Evolutionary conservation across 2,888 invertebrate species (phyloP), one percentile per base, ranked within the genome.

Genomic region (Stenodera caucasica): DNA sequence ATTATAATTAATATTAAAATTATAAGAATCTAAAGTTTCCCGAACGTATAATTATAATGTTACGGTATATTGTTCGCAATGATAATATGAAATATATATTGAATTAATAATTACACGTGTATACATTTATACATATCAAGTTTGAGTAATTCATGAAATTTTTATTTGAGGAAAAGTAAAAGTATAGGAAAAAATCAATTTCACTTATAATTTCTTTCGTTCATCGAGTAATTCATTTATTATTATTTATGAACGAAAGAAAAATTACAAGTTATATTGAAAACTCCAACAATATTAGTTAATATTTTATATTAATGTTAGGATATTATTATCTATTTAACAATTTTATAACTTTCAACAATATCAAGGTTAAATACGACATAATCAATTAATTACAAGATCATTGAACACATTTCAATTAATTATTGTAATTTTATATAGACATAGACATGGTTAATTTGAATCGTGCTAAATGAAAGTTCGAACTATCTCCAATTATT

Each of bases 1-100:
- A 7, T 52, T 26, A 29, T 21, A 52, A 52, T 52, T 52, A 52
- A 32, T 8, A 14, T 52, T 33, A 32, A 18, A 32, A 52, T 52
- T 32, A 29, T 21, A 52, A 52, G 9, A 33, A 52, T 52, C 33
- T 32, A 52, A 32, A 21, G 21, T 52, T 21, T 32, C 14, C 18
- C 8, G 18, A 32, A 33, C 15, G 30, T 33, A 12, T 15, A 52
- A 52, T 52, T 52, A 52, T 52, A 33, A 32, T 33, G 52, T 52
- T 52, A 52, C 33, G 52, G 18, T 29, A 33, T 11, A 52, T 32
- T 52, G 52, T 52, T 52, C 15, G 14, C 21, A 3, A 32, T 51
- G 3, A 51, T 32, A 15, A 14, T 15, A 8, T 37, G 7, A 26
- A 26, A 7, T 26, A 26, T 26, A 26, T 7, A 5, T 7, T 26